phyloP scores from a whole-genome alignment of 30 jellyfish, hydroid and myxozoan species.

The Catostylus mosaicus region DNA sequence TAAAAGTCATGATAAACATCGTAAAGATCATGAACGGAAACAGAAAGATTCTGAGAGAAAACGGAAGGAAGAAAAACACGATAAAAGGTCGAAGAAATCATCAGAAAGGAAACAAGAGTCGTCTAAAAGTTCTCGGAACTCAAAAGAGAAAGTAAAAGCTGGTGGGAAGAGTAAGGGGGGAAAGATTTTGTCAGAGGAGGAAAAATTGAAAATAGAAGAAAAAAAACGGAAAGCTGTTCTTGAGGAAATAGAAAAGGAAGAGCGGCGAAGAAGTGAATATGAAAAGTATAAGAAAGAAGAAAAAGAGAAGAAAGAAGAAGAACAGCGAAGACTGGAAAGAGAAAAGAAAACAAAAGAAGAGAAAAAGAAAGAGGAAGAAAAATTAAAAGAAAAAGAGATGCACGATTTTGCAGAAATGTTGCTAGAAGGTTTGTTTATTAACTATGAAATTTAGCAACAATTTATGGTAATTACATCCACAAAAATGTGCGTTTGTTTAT shows the following conservation, averaged over 20 bases:
- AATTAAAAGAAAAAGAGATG: conserved; percentile 68
- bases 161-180: not conserved
- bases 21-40: conserved; percentile 30
- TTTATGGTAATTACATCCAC: no score
- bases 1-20: conserved; percentile 2
- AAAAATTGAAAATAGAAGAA: conserved; percentile 57
- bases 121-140: conserved; percentile 32
- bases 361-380: conserved; percentile 39
- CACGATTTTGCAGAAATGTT: conserved; percentile 95
- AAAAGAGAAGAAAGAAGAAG: conserved; percentile 47
- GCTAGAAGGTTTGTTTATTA: conserved; percentile 86
- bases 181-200: conserved; percentile 27
- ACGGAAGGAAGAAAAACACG: conserved; percentile 17
- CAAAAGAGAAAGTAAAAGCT: conserved; percentile 21
- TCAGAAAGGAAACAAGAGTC: conserved; percentile 35
- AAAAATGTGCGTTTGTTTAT: no score
- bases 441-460: no score
- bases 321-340: conserved; percentile 25
- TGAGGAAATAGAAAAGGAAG: conserved; percentile 72
- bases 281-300: conserved; percentile 49
- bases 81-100: conserved; percentile 47
- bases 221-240: conserved; percentile 32
- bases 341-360: conserved; percentile 27
- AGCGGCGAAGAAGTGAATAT: conserved; percentile 26
- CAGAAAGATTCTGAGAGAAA: conserved; percentile 16